Evolutionary conservation across 2,797 vertebrate genomes (phyloP).

Genomic region (Hipposideros larvatus): DNA sequence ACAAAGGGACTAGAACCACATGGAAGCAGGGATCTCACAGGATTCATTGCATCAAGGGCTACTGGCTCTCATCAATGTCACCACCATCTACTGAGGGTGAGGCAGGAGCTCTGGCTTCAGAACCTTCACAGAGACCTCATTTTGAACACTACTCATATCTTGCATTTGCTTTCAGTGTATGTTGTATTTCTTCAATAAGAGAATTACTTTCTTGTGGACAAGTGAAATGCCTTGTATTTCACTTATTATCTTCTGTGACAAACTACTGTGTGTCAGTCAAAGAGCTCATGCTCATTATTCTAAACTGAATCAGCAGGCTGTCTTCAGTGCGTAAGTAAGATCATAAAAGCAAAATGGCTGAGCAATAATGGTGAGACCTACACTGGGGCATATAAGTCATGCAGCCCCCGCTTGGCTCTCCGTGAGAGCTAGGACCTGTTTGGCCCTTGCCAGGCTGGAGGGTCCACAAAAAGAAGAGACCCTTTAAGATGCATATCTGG

Average conservation of each 20-base stretch:
- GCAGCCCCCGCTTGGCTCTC: background rate
- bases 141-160: background rate
- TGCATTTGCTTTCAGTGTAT: background rate
- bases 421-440: background rate
- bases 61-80: background rate
- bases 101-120: background rate
- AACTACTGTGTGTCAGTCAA: background rate
- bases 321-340: background rate
- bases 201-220: background rate
- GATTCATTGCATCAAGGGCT: background rate
- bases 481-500: background rate
- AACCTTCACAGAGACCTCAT: background rate
- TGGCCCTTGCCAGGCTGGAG: background rate
- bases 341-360: background rate
- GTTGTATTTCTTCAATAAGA: background rate
- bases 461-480: background rate
- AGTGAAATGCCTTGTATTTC: background rate
- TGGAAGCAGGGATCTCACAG: background rate
- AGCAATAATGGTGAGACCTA: background rate
- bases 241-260: background rate
- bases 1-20: background rate
- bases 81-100: background rate
- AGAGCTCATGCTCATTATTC: background rate
- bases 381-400: fast-evolving
- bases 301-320: background rate